Percentiles rank a stretch among this genome's conserved stretches.
Conservation (phyloP, 30 jellyfish, hydroid and myxozoan genomes). For the Catostylus mosaicus region DNA sequence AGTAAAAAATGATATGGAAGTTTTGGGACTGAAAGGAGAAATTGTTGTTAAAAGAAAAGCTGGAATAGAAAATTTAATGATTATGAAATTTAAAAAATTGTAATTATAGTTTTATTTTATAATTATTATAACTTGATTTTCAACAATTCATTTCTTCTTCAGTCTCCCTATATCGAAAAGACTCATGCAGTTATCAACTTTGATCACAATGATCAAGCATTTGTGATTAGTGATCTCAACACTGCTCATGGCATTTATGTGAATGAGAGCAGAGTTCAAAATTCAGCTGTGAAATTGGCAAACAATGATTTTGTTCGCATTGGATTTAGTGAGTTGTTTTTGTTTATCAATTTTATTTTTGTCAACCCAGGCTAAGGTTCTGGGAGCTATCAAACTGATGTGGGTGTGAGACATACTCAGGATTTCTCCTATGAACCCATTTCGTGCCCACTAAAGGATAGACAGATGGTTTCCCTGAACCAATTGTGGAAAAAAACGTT, state of each 20-base stretch:
- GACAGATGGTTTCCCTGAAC: too few relatives aligned
- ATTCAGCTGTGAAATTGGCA: constrained; percentile 73
- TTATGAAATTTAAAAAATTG: constrained; percentile 33
- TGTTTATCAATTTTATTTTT: neutral
- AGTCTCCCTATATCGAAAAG: constrained; percentile 76
- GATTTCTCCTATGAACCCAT: too few relatives aligned
- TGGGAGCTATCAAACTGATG: too few relatives aligned
- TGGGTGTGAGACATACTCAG: too few relatives aligned
- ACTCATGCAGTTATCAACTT: constrained; percentile 54
- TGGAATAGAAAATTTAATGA: constrained; percentile 71
- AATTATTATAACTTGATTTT: neutral
- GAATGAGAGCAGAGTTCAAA: constrained; percentile 87
- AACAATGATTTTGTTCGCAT: constrained; percentile 85
- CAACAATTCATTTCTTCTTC: neutral
- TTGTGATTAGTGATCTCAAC: constrained; percentile 72
- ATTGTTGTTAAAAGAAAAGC: constrained; percentile 64
- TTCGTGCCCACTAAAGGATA: too few relatives aligned
- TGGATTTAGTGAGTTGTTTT: constrained; percentile 84
- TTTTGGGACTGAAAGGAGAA: constrained; percentile 30
- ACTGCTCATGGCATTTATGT: constrained; percentile 91
- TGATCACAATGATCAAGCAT: constrained; percentile 40
- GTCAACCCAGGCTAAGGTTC: too few relatives aligned
- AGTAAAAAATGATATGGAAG: constrained; percentile 14
- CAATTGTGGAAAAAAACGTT: too few relatives aligned
- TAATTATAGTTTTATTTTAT: neutral